A percentile compares a stretch with the other conserved stretches of the same genome.
phyloP scores from a whole-genome alignment of 2,888 invertebrate genomes.

The Nomada goodeniana region DNA sequence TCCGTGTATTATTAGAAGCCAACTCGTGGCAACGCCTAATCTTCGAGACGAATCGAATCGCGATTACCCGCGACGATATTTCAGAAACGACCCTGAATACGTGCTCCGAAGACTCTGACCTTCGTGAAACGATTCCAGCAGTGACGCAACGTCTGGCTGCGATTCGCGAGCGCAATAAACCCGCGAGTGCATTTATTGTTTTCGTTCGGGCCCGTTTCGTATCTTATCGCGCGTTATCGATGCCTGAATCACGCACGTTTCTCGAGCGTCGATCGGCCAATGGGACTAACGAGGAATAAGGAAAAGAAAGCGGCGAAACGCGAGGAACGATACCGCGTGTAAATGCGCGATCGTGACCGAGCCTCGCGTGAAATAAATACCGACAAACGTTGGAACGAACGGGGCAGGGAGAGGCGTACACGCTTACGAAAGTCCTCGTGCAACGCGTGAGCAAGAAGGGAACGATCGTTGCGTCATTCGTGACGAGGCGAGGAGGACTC shows the following conservation, averaged over 20 bases:
- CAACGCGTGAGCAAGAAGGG: conserved; percentile 54
- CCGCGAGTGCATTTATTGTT: conserved; percentile 54
- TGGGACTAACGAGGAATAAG: neutral
- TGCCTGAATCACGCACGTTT: conserved; percentile 2
- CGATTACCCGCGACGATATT: conserved; percentile 8
- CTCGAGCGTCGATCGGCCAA: neutral
- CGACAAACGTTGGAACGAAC: neutral
- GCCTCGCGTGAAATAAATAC: neutral
- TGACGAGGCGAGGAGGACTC: conserved; percentile 56
- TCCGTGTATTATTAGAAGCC: too few species aligned
- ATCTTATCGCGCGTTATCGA: conserved; percentile 5
- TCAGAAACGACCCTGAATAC: conserved; percentile 45
- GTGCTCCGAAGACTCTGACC: conserved; percentile 45
- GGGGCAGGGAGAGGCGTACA: conserved; percentile 5
- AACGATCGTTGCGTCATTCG: conserved; percentile 67
- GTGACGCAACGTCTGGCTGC: conserved; percentile 63
- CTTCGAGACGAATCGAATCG: neutral
- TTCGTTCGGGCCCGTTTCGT: conserved; percentile 43
- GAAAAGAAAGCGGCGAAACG: neutral
- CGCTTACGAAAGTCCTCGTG: conserved; percentile 65
- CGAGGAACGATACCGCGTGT: neutral
- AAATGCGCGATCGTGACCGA: neutral
- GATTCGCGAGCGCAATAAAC: conserved; percentile 59
- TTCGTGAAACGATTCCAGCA: conserved; percentile 35
- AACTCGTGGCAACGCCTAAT: too few species aligned